Evolutionary conservation across 2,797 vertebrate species (phyloP), one percentile per base, ranked within the genome.

Genomic region (Allobates femoralis): DNA sequence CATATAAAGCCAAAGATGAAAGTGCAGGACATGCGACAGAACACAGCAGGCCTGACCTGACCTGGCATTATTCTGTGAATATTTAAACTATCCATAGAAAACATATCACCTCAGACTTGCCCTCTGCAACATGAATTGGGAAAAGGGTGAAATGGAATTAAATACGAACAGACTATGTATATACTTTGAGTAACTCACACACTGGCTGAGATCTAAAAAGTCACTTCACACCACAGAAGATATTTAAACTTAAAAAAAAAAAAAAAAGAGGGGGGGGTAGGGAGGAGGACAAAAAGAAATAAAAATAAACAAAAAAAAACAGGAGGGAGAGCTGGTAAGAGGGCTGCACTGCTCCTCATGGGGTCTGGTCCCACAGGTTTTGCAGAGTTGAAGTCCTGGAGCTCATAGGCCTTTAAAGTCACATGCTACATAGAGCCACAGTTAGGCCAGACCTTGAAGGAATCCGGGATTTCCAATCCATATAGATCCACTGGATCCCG

Each of bases 221-320:
- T 95, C 95, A 95, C 94, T 93, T 93, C 94, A 96, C 94, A 92
- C 93, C 94, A 94, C 92, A 92, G 94, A 92, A 94, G 93, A 92
- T 92, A 94, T 90, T 92, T 92, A 94, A 95, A 46, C 41, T 46
- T 28, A 92, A 75, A 81, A 80, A 80, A 62, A 19, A 41, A 79
- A 92, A 91, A 86, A 71, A 88, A 84, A 89, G 74, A 84, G 1
- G 76, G 34, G 78, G 62, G 81, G 51, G 73, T 75, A 50, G 6
- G 6, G 5, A 8, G 41, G 6, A 1, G 11, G 41, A 67, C 26
- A 93, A 91, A 94, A 93, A 60, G 60, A 69, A 66, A 64, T n/a
- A n/a, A n/a, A n/a, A n/a, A n/a, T n/a, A n/a, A n/a, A 21, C 11
- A 53, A 81, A 92, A 90, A 87, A 74, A 88, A 85, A 89, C 79